These are phyloP conservation scores for Pantherophis alleghaniensis DNA, from an alignment of 2,797 vertebrate species.

Conservation along the genomic window DNA sequence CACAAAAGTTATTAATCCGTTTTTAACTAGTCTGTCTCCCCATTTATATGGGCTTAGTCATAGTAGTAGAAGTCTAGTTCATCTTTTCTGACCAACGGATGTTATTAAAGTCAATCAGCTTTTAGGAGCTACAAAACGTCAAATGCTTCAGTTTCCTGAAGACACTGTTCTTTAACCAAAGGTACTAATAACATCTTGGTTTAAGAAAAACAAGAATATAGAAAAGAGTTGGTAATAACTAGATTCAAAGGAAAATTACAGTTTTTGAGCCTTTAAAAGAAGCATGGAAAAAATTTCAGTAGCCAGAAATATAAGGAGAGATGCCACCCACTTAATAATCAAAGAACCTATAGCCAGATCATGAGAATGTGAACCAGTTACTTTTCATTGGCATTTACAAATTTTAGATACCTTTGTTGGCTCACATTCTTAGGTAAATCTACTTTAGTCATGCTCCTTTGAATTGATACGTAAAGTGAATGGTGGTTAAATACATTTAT, in stretches of 20 bases:
- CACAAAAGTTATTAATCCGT: background rate
- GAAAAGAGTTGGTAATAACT: background rate
- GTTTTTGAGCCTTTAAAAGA: background rate
- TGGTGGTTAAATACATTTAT: background rate
- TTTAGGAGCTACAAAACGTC: background rate
- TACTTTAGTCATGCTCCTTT: background rate
- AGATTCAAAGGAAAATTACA: background rate
- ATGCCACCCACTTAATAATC: background rate
- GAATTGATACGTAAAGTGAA: background rate
- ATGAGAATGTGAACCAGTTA: background rate
- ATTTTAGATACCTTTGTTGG: background rate
- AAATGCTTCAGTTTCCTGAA: background rate
- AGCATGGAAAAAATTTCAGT: background rate
- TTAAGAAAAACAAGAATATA: background rate
- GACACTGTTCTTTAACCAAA: background rate
- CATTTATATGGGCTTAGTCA: background rate
- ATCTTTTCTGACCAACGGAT: background rate
- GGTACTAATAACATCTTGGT: background rate
- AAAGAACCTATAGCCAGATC: background rate
- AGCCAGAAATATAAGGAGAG: background rate
- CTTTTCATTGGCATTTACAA: background rate
- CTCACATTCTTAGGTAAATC: background rate
- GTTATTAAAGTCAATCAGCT: background rate
- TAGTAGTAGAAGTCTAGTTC: background rate
- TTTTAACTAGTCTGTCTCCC: background rate